Evolutionary conservation across 1,140 invertebrate species (phyloP), one percentile per base, ranked within the genome.

Genomic region (Pteromalus puparum): DNA sequence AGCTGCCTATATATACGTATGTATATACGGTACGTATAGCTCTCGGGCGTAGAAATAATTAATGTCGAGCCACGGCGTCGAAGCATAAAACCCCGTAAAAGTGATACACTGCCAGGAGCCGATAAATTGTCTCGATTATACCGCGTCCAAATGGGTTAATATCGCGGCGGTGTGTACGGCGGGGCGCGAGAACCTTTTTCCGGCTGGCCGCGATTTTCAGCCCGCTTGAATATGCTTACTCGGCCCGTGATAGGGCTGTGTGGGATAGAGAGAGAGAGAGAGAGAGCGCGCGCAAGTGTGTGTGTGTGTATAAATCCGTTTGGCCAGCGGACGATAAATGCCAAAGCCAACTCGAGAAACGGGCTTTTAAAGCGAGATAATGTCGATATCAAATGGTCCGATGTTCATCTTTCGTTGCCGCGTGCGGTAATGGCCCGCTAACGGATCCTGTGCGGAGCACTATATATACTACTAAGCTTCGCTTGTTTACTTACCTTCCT

Each of bases 101-200:
- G 78, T 86, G 86, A 87, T 86, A 84, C 86, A 87, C 79, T 67
- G 74, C 78, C 46, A 48, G 74, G 68, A 30, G 72, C 42, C 84
- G 83, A 88, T 88, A 88, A 88, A 88, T 88, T 80, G 85, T 86
- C 78, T 87, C 86, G 86, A 88, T 88, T 88, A 34, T 34, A 87
- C 85, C 84, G 85, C 84, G 86, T 87, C 86, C 85, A 86, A 88
- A 88, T 85, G 84, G 85, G 85, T 88, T 87, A 88, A 88, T 88
- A 88, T 88, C 87, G 84, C 87, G 84, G 10, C 38, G 38, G 38
- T 42, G 73, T 28, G 74, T 15, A 42, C 21, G 7, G 18, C 3
- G 24, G 75, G 28, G 12, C 48, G 78, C 18, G 48, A 28, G 30
- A 30, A 76, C 67, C 48, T 86, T 80, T 82, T 84, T 42, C 79